Evolutionary conservation across 2,888 invertebrate genomes (phyloP), one percentile per base, ranked within the genome.

Genomic region (Uloborus plumipes): DNA sequence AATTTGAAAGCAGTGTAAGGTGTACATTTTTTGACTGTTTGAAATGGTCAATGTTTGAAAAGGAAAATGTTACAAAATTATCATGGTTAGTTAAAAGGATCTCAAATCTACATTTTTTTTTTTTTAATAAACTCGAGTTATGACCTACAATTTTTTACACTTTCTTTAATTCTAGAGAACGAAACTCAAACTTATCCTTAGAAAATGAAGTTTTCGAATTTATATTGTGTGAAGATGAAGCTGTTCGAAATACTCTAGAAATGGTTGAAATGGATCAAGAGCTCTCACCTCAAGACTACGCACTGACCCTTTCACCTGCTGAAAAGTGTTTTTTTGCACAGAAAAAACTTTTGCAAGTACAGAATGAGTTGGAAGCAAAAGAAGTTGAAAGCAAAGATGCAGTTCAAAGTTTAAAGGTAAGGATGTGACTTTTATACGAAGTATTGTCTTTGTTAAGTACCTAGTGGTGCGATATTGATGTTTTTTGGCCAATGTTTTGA

Each of bases 161-260:
- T 11, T 39, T 1, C 11, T 39, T 2, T 11, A 1, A 39, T 39
- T 39, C 13, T 11, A 78, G 78, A n/a, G 47, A 58, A 18, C 15
- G 22, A 6, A 78, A 55, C 58, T 14, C 50, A 18, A 49, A n/a
- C 22, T 55, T 78, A 6, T 9, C 22, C 1, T 59, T 65, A 55
- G 78, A 78, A 71, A 78, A 78, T 65, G 15, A 59, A 22, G 20
- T 78, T 4, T 78, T 50, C 58, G 78, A 71, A 18, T 78, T 59
- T 31, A 47, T 71, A 18, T 16, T 78, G 13, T 49, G 62, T 62
- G 65, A 71, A 20, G 65, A 78, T 49, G 71, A 75, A 18, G 20
- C 31, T 47, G 49, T 71, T 18, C 64, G 64, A 49, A 64, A 65
- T 50, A 47, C 59, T 65, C 31, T 71, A 31, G 65, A 70, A 39